phyloP scores from a whole-genome alignment of 2,888 invertebrate genomes.

The Philereme vetulata region DNA sequence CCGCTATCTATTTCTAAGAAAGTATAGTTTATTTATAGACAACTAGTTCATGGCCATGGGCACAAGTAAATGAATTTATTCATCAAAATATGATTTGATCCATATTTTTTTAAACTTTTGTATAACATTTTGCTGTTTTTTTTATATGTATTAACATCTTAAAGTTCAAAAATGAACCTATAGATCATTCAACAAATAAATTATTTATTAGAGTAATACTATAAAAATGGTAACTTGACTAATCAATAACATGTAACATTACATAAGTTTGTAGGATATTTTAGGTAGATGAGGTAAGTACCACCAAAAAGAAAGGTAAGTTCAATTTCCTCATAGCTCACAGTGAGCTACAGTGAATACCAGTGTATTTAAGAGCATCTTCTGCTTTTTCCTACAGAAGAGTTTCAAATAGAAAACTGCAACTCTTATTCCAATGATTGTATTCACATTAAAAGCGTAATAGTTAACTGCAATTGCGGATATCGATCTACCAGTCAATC shows the following conservation, averaged over 20 bases:
- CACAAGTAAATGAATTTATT: conserved; percentile 15
- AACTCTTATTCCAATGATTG: not conserved
- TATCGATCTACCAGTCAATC: conserved; percentile 27
- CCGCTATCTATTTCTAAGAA: conserved; percentile 29
- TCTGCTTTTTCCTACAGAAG: too few species aligned
- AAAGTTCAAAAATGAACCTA: too few species aligned
- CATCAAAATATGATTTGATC: not conserved
- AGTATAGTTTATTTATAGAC: conserved; percentile 34
- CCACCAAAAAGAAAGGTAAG: not conserved
- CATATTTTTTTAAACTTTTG: not conserved
- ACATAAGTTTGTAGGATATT: too few species aligned
- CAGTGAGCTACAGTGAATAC: too few species aligned
- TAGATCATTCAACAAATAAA: too few species aligned
- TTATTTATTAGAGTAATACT: too few species aligned
- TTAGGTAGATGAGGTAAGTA: not conserved
- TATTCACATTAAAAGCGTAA: not conserved
- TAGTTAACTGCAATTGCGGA: conserved; percentile 16
- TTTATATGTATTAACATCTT: not conserved
- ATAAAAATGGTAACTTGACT: too few species aligned
- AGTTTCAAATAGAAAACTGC: too few species aligned
- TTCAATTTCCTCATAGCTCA: not conserved
- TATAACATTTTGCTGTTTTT: not conserved
- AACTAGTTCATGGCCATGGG: conserved; percentile 36
- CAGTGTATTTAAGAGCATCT: too few species aligned
- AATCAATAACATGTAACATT: too few species aligned